Conservation (phyloP, 2,888 invertebrate genomes). For the Cynaeus angustus region DNA sequence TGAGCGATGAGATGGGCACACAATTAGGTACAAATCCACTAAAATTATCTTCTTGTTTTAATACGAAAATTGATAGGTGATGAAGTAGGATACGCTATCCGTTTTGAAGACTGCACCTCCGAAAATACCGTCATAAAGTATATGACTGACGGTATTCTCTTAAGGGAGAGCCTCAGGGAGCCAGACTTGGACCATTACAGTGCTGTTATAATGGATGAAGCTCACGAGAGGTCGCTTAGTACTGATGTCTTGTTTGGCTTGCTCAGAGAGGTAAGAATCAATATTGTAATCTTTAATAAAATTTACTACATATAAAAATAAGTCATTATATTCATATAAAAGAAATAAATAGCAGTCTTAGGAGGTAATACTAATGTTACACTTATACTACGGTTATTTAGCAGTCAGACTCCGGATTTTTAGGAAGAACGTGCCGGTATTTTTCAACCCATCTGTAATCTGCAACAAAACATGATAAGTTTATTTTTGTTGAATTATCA, state of each 20-base stretch:
- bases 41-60: neutral
- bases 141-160: slow-evolving; percentile 99
- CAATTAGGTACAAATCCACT: slow-evolving; percentile 78
- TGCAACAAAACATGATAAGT: slow-evolving; percentile 46
- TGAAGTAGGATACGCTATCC: slow-evolving; percentile 98
- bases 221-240: slow-evolving; percentile 97
- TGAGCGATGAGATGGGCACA: slow-evolving; percentile 97
- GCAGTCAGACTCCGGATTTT: slow-evolving; percentile 53
- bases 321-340: slow-evolving; percentile 33
- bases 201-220: slow-evolving; percentile 99
- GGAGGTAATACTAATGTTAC: slow-evolving; percentile 36
- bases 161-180: slow-evolving; percentile 96
- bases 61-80: no score
- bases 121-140: slow-evolving; percentile 96
- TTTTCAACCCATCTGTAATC: slow-evolving; percentile 49
- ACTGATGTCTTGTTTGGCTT: slow-evolving; percentile 99
- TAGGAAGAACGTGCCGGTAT: slow-evolving; percentile 48
- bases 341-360: slow-evolving; percentile 50
- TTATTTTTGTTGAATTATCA: no score
- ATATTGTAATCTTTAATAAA: neutral
- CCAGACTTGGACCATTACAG: slow-evolving; percentile 98
- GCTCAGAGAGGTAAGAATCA: slow-evolving; percentile 76
- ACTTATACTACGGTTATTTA: slow-evolving; percentile 32
- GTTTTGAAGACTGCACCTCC: slow-evolving; percentile 99
- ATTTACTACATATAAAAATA: slow-evolving; percentile 37